Percentiles rank a stretch among this genome's conserved stretches.
phyloP scores from a whole-genome alignment of 2,113 vertebrate species.

The Callipepla squamata region DNA sequence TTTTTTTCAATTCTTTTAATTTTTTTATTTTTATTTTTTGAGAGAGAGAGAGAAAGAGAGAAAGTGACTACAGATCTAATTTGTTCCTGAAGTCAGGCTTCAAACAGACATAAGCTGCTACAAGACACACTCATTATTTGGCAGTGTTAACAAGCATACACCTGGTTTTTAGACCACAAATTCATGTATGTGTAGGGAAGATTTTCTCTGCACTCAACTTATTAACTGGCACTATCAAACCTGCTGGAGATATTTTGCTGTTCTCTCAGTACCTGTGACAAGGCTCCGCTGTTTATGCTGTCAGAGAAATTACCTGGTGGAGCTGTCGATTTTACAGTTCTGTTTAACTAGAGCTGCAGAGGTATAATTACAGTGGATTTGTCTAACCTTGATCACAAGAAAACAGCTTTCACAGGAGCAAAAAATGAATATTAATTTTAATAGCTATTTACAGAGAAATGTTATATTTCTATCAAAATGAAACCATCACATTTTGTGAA shows the following conservation, averaged over 20 bases:
- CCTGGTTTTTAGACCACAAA: neutral
- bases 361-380: neutral
- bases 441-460: neutral
- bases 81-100: neutral
- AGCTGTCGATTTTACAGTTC: neutral
- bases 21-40: too few species aligned
- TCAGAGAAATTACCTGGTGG: neutral
- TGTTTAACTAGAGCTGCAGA: neutral
- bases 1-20: neutral
- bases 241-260: neutral
- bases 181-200: neutral
- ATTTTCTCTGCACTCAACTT: neutral
- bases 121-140: neutral
- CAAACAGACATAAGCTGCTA: neutral
- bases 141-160: neutral
- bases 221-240: neutral
- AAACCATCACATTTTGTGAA: neutral
- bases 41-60: neutral
- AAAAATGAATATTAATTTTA: neutral
- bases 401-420: neutral
- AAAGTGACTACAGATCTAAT: neutral
- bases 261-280: neutral
- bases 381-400: neutral
- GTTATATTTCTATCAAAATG: neutral
- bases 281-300: neutral